These are phyloP conservation scores for Cryptophagus acutangulus DNA, from an alignment of 2,888 invertebrate genomes.

Conservation along the genomic window DNA sequence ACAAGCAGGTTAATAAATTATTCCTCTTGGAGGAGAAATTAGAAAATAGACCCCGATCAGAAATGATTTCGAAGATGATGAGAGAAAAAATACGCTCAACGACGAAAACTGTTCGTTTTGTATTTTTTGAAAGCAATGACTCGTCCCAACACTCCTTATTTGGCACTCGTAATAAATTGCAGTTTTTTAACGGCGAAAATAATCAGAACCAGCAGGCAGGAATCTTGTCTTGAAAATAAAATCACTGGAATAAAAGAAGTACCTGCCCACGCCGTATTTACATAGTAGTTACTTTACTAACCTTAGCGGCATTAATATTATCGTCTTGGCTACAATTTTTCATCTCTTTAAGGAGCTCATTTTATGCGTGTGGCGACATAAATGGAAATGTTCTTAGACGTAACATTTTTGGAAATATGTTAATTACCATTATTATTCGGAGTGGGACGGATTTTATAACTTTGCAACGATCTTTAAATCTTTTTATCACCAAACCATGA, in stretches of 20 bases:
- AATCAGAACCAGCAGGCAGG: conserved; percentile 35
- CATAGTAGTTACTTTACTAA: conserved; percentile 24
- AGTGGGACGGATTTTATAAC: conserved; percentile 14
- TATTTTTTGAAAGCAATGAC: conserved; percentile 26
- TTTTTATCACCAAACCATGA: too few species aligned
- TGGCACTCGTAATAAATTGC: conserved; percentile 32
- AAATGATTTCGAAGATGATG: conserved; percentile 23
- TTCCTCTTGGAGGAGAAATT: conserved; percentile 18
- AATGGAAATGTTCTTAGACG: conserved; percentile 17
- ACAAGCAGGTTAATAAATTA: conserved; percentile 38
- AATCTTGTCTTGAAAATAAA: conserved; percentile 33
- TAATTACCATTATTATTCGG: conserved; percentile 16
- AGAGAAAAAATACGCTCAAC: conserved; percentile 25
- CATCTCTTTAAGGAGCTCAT: conserved; percentile 8
- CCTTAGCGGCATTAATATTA: conserved; percentile 13
- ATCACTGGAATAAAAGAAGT: conserved; percentile 29
- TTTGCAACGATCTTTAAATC: too few species aligned
- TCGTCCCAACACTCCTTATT: conserved; percentile 31
- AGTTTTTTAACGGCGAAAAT: conserved; percentile 32
- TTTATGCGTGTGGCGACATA: conserved; percentile 8
- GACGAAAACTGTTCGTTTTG: conserved; percentile 24
- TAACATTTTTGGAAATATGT: conserved; percentile 19
- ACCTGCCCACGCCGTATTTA: conserved; percentile 30
- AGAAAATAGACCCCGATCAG: conserved; percentile 22
- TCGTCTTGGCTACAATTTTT: conserved; percentile 12